phyloP scores from a whole-genome alignment of 2,797 vertebrate genomes.

The Neostethus bicornis region DNA sequence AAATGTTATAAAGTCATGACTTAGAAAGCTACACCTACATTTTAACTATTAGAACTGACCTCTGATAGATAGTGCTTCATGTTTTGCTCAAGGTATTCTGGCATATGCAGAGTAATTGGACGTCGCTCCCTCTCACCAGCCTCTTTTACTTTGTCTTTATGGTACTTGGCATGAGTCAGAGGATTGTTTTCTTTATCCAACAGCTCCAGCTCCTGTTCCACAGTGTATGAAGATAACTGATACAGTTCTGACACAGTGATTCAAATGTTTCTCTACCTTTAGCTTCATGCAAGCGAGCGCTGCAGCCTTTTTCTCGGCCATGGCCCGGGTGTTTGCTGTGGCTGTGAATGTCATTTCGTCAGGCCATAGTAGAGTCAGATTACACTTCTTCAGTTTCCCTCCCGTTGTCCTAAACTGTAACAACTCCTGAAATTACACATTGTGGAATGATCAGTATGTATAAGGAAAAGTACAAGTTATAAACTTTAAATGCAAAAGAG shows the following conservation, averaged over 20 bases:
- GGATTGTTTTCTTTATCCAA: constrained; percentile 90
- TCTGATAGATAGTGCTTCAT: constrained; percentile 86
- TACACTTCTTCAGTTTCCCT: constrained; percentile 86
- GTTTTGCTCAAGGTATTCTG: constrained; percentile 79
- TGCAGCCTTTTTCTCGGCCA: constrained; percentile 87
- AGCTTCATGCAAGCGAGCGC: constrained; percentile 91
- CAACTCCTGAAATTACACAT: constrained; percentile 73
- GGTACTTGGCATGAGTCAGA: constrained; percentile 90
- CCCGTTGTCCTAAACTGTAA: constrained; percentile 84
- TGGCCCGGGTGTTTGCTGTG: constrained; percentile 78
- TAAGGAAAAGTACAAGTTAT: fast-evolving
- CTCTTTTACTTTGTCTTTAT: constrained; percentile 83
- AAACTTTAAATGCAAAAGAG: background rate
- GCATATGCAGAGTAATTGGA: constrained; percentile 86
- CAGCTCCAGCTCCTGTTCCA: constrained; percentile 85
- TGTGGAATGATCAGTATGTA: background rate
- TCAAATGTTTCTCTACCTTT: constrained; percentile 78
- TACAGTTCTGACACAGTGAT: background rate
- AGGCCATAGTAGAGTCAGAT: constrained; percentile 89
- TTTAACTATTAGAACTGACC: constrained; percentile 69
- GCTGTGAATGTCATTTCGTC: constrained; percentile 89
- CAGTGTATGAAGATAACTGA: background rate
- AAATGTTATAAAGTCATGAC: background rate
- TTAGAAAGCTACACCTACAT: background rate
- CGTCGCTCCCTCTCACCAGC: constrained; percentile 83